These are phyloP conservation scores for Trichosurus vulpecula DNA, from an alignment of 2,797 vertebrate genomes.

Conservation along the genomic window DNA sequence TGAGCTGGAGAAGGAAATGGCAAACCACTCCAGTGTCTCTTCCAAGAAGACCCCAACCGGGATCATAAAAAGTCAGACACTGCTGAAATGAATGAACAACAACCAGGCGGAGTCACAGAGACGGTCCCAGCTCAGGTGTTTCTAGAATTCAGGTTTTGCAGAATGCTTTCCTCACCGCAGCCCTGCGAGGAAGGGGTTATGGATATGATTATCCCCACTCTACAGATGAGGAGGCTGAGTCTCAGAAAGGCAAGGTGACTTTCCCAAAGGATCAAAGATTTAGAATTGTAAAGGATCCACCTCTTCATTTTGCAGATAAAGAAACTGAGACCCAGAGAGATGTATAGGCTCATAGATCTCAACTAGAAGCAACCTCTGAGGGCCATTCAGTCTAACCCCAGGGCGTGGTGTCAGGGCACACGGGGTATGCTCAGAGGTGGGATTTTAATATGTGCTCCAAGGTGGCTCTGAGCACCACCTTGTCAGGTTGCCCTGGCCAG, in stretches of 20 bases:
- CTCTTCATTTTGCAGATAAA: neutral
- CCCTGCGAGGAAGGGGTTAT: neutral
- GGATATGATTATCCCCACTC: neutral
- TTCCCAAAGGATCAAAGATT: neutral
- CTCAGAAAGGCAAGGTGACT: neutral
- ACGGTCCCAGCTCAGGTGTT: neutral
- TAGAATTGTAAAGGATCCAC: neutral
- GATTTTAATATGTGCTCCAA: too few relatives aligned
- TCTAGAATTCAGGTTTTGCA: too few relatives aligned
- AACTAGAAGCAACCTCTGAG: too few relatives aligned
- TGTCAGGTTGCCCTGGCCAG: too few relatives aligned
- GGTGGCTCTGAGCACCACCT: too few relatives aligned
- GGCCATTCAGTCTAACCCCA: neutral
- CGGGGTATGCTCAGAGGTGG: neutral
- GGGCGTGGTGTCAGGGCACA: too few relatives aligned
- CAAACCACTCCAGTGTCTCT: neutral
- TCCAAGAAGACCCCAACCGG: neutral
- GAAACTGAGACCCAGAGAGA: neutral
- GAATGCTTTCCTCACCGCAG: neutral
- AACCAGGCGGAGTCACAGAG: neutral
- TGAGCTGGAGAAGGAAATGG: neutral
- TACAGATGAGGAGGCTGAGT: neutral
- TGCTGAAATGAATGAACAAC: neutral
- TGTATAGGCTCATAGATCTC: neutral
- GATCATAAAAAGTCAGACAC: neutral